Evolutionary conservation across 2,888 invertebrate genomes (phyloP), one percentile per base, ranked within the genome.

Genomic region (Notodonta dromedarius): DNA sequence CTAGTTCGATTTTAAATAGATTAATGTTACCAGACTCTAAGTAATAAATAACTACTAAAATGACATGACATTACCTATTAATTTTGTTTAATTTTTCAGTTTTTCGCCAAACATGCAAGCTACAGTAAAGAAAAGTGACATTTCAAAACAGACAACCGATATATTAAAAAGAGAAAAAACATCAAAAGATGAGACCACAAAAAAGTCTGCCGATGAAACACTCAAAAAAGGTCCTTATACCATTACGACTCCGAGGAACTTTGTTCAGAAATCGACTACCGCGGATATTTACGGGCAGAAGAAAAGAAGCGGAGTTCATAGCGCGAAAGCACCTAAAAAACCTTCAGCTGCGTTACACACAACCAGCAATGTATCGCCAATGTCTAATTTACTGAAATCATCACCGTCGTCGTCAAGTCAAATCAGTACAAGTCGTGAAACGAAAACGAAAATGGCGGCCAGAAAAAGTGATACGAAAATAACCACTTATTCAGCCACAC

Each of bases 261-360:
- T 79, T 42, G 6, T 84, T 7, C 84, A 80, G 55, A 90, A 90
- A 64, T 80, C 89, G 0, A 76, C 85, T 0, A 77, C 90, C 0
- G 79, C 85, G 0, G 92, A 93, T 62, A 90, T 93, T 66, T 92
- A 93, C 58, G 80, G 83, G 0, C 83, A 84, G 62, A 88, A 77
- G 65, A 88, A 85, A 65, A 83, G 71, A 16, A 65, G 13, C n/a
- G 56, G 35, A 4, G n/a, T 62, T 24, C 77, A 80, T 63, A 65
- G 59, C 24, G 58, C 65, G 5, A 83, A 77, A 69, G 82, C 89
- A 3, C 86, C 88, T 0, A 90, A 79, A 65, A 90, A 90, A 66
- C 32, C 76, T 0, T 46, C 70, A 0, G 75, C 75, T 1, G 61
- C 74, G 1, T 67, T 80, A 0, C 66, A 73, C 14, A 68, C 63